Base-by-base conservation (phyloP, 2,888 invertebrate genomes). In the Deilephila elpenor region DNA sequence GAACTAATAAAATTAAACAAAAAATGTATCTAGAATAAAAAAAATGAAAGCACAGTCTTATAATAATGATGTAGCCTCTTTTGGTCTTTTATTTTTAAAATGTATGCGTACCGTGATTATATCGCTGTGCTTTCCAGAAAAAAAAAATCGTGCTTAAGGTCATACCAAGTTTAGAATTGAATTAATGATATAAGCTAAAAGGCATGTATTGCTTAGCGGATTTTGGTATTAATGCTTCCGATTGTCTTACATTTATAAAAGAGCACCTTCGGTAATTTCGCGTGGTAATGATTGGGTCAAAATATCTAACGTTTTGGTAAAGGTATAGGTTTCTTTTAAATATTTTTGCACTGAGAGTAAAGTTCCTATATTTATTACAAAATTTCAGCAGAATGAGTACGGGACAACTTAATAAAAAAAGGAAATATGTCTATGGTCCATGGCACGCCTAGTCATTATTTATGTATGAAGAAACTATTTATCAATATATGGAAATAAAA, bases 381-480 rank as follows among this genome's bases (percentile, higher is more conserved):
- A 83, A 85, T 78, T 86, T 78, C 82, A 78, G 79, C 84, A 87
- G 70, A 53, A 32, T 53, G 37, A 53, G 51, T 59, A 70, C 59
- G 32, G 34, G 51, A 71, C 56, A 51, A 71, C 78, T 78, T 79
- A 79, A 80, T 76, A 76, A 82, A 78, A 77, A 77, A 79, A 83
- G 82, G 81, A 81, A 84, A 87, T 86, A 88, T 87, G 84, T 89
- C 87, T 89, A 89, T 88, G 90, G 91, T 93, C 90, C 92, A 92
- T 86, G 92, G 90, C 92, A 92, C 87, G 88, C 90, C 94, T 93
- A 93, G 94, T 93, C 94, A 93, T 93, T 93, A 93, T 92, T 91
- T 90, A 90, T 91, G 87, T 92, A 88, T 88, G 80, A 67, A 51
- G 78, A 88, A 91, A 86, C 82, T 89, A 88, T 89, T 88, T 89